phyloP scores from a whole-genome alignment of 2,113 vertebrate genomes.

The Megaceryle maxima region DNA sequence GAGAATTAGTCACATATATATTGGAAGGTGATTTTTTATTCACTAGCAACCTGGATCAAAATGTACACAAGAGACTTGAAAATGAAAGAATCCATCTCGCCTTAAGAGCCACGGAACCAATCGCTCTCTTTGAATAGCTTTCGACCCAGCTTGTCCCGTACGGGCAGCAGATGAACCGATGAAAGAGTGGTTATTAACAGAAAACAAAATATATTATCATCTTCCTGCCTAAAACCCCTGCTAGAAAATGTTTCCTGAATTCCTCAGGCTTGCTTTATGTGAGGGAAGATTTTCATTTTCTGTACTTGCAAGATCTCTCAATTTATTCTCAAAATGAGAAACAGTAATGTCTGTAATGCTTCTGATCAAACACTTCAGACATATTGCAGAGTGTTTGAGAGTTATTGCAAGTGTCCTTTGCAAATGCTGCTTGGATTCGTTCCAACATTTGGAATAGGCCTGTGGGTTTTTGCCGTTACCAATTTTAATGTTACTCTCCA shows the following conservation, averaged over 20 bases:
- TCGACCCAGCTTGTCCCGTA: not conserved
- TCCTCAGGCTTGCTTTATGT: not conserved
- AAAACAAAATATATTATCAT: not conserved
- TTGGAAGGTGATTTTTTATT: not conserved
- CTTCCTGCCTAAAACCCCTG: not conserved
- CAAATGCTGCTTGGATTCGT: not conserved
- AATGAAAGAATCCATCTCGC: not conserved
- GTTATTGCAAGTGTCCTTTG: not conserved
- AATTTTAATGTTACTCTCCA: not conserved
- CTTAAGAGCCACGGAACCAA: not conserved
- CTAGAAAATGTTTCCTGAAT: not conserved
- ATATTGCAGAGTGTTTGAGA: not conserved
- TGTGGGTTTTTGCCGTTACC: not conserved
- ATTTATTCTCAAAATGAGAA: slow-evolving; percentile 11
- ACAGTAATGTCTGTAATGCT: not conserved
- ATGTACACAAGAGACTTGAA: not conserved
- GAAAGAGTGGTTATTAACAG: not conserved
- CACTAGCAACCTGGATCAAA: not conserved
- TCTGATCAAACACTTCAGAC: slow-evolving; percentile 5
- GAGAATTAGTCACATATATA: not conserved
- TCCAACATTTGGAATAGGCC: not conserved
- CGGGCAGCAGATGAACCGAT: not conserved
- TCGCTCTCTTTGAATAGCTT: not conserved
- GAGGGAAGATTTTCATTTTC: not conserved
- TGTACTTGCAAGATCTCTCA: not conserved